phyloP scores from a whole-genome alignment of 2,113 vertebrate genomes.

The Callocephalon fimbriatum region DNA sequence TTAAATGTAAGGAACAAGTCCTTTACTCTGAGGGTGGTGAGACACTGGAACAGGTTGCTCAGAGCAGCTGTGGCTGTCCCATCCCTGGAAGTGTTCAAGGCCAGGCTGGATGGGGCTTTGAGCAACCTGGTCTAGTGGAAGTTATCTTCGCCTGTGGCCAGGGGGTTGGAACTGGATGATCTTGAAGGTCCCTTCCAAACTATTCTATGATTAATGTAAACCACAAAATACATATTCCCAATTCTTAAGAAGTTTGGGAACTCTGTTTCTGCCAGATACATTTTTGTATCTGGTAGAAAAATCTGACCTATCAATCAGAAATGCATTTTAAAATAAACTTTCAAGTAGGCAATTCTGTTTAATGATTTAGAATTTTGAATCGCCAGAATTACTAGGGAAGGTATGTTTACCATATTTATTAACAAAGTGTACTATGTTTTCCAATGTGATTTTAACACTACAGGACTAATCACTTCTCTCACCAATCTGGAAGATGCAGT shows the following conservation, averaged over 20 bases:
- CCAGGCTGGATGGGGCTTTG: background rate
- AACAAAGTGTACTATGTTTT: background rate
- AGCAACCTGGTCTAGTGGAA: background rate
- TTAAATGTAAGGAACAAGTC: background rate
- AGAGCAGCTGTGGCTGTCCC: background rate
- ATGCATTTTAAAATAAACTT: background rate
- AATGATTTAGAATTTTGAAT: background rate
- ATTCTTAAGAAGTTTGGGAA: background rate
- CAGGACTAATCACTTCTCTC: background rate
- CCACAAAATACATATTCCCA: background rate
- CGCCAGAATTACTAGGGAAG: background rate
- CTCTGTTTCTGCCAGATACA: background rate
- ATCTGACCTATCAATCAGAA: background rate
- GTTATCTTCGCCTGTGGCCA: background rate
- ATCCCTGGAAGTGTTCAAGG: background rate
- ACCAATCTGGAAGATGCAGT: background rate
- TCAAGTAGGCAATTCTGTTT: background rate
- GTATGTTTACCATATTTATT: background rate
- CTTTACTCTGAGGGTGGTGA: background rate
- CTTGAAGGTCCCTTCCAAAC: background rate
- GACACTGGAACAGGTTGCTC: background rate
- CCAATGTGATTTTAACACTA: background rate
- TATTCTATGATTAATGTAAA: background rate
- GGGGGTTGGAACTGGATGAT: background rate
- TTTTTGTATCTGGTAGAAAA: background rate